Conservation (phyloP, 2,797 vertebrate species). For the Sus cebifrons region DNA sequence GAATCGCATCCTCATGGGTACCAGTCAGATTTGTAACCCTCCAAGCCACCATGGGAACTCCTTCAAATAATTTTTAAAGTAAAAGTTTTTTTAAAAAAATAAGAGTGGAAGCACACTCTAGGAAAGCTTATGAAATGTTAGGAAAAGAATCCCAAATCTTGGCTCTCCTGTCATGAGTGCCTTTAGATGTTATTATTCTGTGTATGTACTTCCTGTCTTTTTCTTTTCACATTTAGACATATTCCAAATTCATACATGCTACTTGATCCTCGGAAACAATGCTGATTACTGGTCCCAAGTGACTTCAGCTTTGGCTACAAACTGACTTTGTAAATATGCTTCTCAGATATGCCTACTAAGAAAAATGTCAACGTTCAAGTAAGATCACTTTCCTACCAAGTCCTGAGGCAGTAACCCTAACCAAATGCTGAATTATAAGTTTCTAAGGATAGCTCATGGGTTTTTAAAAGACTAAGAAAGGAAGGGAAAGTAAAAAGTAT, state of each 20-base stretch:
- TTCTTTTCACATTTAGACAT: constrained; percentile 72
- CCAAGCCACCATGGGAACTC: too few species aligned
- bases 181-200: neutral
- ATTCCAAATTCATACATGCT: constrained; percentile 69
- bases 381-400: constrained; percentile 73
- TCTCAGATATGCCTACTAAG: constrained; percentile 74
- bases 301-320: constrained; percentile 74
- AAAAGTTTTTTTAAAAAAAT: neutral
- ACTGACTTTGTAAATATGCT: constrained; percentile 78
- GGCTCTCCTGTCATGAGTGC: neutral
- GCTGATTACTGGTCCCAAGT: constrained; percentile 77
- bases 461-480: neutral
- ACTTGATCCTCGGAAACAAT: constrained; percentile 75
- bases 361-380: constrained; percentile 80
- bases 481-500: constrained; percentile 54
- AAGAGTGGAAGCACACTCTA: neutral
- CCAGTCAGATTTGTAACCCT: too few species aligned
- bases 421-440: constrained; percentile 71
- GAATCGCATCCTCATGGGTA: too few species aligned
- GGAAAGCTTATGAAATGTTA: neutral
- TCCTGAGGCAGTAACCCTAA: constrained; percentile 66
- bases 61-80: neutral
- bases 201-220: constrained; percentile 17
- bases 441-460: constrained; percentile 59
- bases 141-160: neutral